These are phyloP conservation scores for Typhlichthys eigenmanni DNA, from an alignment of 2,797 vertebrate genomes.

Conservation along the genomic window DNA sequence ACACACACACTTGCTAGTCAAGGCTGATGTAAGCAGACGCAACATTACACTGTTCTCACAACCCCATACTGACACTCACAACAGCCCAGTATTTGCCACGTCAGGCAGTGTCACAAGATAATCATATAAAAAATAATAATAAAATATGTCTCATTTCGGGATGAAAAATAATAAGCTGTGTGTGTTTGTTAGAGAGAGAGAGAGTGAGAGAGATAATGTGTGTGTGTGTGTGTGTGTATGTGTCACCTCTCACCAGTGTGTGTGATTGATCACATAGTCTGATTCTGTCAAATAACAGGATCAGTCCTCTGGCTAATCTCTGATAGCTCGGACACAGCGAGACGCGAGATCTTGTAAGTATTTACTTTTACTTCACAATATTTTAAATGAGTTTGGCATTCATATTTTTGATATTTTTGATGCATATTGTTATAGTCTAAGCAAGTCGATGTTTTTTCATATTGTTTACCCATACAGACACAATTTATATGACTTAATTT, in stretches of 20 bases:
- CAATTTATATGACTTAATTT: too few relatives aligned
- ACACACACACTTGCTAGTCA: conserved; percentile 47
- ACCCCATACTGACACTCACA: conserved; percentile 58
- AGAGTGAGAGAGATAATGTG: not conserved
- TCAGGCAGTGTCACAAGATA: conserved; percentile 73
- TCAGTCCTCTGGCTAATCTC: conserved; percentile 34
- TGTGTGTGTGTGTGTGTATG: conserved; percentile 19
- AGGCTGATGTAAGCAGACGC: conserved; percentile 79
- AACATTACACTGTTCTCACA: conserved; percentile 60
- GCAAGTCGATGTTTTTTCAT: too few relatives aligned
- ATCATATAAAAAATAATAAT: conserved; percentile 39
- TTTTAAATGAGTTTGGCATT: too few relatives aligned
- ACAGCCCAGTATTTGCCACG: conserved; percentile 43
- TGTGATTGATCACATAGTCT: conserved; percentile 70
- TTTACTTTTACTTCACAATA: not conserved
- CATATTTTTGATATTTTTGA: too few relatives aligned
- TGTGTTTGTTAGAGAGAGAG: conserved; percentile 4
- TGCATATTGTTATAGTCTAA: too few relatives aligned
- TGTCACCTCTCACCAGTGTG: conserved; percentile 47
- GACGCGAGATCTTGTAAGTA: not conserved
- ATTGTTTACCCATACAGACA: too few relatives aligned
- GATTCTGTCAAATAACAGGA: conserved; percentile 60
- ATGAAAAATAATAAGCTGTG: not conserved
- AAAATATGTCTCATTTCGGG: conserved; percentile 30
- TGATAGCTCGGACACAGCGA: conserved; percentile 25